These are phyloP conservation scores for Riparia riparia DNA, from an alignment of 2,113 vertebrate species.

Conservation along the genomic window DNA sequence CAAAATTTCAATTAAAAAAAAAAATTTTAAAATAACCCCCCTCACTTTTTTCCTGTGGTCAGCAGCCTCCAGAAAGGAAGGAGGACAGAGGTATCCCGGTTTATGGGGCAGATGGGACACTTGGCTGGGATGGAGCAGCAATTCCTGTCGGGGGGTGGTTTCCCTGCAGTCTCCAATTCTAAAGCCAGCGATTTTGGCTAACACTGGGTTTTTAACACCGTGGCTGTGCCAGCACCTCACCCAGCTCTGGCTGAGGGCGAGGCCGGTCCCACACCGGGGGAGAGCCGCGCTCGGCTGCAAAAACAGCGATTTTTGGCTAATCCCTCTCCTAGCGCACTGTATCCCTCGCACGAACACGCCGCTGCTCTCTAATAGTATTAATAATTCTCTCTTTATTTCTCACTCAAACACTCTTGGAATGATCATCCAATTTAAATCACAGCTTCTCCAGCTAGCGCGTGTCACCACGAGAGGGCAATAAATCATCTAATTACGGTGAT, in stretches of 20 bases:
- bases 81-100: not conserved
- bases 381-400: constrained; percentile 66
- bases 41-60: not conserved
- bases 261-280: rapidly evolving
- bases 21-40: too few relatives aligned
- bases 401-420: constrained; percentile 28
- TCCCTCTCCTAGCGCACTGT: not conserved
- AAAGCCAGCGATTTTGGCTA: not conserved
- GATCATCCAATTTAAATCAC: constrained; percentile 76
- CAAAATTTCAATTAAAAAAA: not conserved
- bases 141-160: not conserved
- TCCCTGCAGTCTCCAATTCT: rapidly evolving
- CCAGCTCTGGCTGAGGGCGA: not conserved
- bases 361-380: constrained; percentile 36
- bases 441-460: constrained; percentile 51
- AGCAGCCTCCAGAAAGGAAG: not conserved
- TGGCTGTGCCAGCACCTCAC: not conserved
- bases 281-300: not conserved
- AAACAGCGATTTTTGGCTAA: constrained; percentile 26
- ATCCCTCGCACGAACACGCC: not conserved
- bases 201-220: rapidly evolving
- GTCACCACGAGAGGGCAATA: constrained; percentile 79
- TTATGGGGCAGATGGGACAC: rapidly evolving
- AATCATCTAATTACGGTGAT: constrained; percentile 71
- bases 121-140: not conserved